Base-by-base conservation (phyloP, 1,140 invertebrate genomes). In the Tetragnatha versicolor region DNA sequence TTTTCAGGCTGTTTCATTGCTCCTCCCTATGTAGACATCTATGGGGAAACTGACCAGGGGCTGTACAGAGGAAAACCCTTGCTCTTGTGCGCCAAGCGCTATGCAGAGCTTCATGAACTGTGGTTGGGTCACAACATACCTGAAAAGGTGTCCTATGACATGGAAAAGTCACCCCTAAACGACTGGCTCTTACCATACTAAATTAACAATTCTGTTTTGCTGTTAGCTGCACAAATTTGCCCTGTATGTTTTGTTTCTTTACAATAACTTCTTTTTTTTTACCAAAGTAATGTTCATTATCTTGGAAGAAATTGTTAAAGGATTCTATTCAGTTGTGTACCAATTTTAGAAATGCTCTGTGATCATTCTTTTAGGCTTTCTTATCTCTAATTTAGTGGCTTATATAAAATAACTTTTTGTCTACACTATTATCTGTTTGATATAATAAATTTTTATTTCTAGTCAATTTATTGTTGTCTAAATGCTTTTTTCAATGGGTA, bases 31-130 rank as follows among this genome's bases (percentile, higher is more conserved):
- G 87, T 99, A 39, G 98, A 99, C 84, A 91, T 94, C 79, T 99
- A 98, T 85, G 98, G 98, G 14, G 98, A 99, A 87, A 96, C 96
- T n/a, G 98, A 99, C 88, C 92, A 95, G 87, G 95, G 95, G 9
- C 87, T 99, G 9, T 88, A 94, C 49, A 90, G 98, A 14, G 97
- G 98, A 2, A 98, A 99, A 87, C 97, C 97, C 0, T 88, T 99
- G 1, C 90, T 91, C 80, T 87, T 99, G 27, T 96, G 94, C 86
- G 85, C 87, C 33, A 91, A 93, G 55, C 91, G 92, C 37, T 99
- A 98, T 86, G 84, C 85, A 81, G 90, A 92, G 81, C 88, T 98
- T 45, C 92, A 97, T 84, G 90, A 92, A 84, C 87, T 93, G 79
- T 99, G 98, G 98, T 88, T 99, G 17, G 90, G 91, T 65, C 97